Percentiles rank a stretch among this genome's conserved stretches.
These are phyloP conservation scores for Xyliphius kryptos DNA, from an alignment of 2,113 vertebrate genomes.

Conservation along the genomic window DNA sequence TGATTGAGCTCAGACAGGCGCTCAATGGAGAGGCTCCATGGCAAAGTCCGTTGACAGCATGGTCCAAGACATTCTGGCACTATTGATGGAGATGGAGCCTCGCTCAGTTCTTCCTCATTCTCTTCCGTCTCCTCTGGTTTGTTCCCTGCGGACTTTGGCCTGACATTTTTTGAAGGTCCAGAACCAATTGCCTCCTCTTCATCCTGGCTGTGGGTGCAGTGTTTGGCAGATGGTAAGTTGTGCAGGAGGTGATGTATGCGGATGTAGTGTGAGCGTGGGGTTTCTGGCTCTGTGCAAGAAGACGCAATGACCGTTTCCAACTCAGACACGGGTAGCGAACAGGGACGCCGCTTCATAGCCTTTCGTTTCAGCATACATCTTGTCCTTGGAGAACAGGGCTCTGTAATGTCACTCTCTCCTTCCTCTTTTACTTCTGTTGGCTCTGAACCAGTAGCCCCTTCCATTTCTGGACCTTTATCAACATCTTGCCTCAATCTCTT, in stretches of 20 bases:
- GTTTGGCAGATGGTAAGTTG: constrained; percentile 80
- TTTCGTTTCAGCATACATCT: constrained; percentile 68
- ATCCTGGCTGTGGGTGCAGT: constrained; percentile 57
- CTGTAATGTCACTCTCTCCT: constrained; percentile 36
- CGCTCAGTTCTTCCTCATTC: constrained; percentile 52
- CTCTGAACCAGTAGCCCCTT: constrained; percentile 17
- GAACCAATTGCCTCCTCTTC: constrained; percentile 51
- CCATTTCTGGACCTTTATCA: constrained; percentile 25
- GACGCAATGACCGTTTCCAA: constrained; percentile 92
- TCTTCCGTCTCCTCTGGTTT: constrained; percentile 62
- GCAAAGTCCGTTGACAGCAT: constrained; percentile 59
- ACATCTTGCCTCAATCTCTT: constrained; percentile 40
- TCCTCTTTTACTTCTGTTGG: constrained; percentile 25
- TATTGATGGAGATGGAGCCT: constrained; percentile 52
- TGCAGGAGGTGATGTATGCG: constrained; percentile 92
- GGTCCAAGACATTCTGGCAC: constrained; percentile 58
- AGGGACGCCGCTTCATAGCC: constrained; percentile 66
- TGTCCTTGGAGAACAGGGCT: constrained; percentile 56
- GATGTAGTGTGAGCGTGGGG: constrained; percentile 91
- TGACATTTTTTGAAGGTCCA: constrained; percentile 49
- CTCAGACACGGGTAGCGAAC: constrained; percentile 89
- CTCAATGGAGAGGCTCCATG: constrained; percentile 67
- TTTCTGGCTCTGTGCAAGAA: constrained; percentile 84
- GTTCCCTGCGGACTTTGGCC: constrained; percentile 51
- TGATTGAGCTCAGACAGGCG: constrained; percentile 70